Evolutionary conservation across 2,888 invertebrate species (phyloP), one percentile per base, ranked within the genome.

Genomic region (Thera obeliscata): DNA sequence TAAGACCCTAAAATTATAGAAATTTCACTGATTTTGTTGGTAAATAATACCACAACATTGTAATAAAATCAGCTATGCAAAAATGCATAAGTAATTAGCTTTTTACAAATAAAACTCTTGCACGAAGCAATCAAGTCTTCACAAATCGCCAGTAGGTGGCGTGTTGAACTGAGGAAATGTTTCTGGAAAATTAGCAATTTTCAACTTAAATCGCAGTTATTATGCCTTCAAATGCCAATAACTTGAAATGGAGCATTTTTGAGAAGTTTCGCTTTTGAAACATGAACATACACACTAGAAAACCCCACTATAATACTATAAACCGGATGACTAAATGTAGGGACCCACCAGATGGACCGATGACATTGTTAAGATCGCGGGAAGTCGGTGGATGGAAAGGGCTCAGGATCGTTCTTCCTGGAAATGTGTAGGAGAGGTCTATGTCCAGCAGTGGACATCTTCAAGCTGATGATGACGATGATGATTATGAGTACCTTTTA

Each of bases 71-170:
- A 62, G 43, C 38, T 52, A 60, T 70, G 68, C 61, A 70, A 9
- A 38, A 62, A 60, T 70, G 68, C 61, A 70, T 22, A 38, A 62
- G 61, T 69, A 71, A 73, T 72, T 67, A 72, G 55, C 64, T 73
- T 72, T 73, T 73, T 72, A 59, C 69, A 71, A 75, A 73, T 72
- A 73, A 69, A 72, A 70, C 67, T 69, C 65, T 65, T 38, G 62
- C 74, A 73, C 72, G 73, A 72, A 73, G 52, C 74, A 68, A 73
- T 72, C 73, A 65, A 59, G 67, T 60, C 61, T 67, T 73, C 74
- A 73, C 72, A 68, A 66, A 66, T 69, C 64, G 58, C 55, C 46
- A 58, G 55, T 64, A 67, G 64, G 38, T 68, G 67, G 65, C 69
- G 69, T 69, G 69, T 46, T 50, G 61, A 54, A 54, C 67, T 69